Conservation (phyloP, 2,113 vertebrate species). For the Platysternon megacephalum region DNA sequence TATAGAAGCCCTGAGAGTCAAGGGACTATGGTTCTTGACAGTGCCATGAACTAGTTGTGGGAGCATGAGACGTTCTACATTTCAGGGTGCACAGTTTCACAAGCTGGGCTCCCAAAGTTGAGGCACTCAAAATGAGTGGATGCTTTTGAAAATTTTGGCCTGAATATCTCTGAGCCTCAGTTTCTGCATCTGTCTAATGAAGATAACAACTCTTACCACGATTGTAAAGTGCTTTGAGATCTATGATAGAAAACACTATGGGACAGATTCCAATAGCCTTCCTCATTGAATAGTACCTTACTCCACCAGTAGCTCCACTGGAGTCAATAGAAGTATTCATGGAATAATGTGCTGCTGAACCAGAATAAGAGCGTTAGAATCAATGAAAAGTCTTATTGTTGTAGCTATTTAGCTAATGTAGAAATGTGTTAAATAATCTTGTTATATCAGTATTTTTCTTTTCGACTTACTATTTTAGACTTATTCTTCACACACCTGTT, state of each 20-base stretch:
- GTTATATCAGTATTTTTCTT: not conserved
- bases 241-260: not conserved
- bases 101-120: not conserved
- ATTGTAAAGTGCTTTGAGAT: not conserved
- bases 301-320: not conserved
- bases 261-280: not conserved
- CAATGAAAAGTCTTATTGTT: not conserved
- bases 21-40: not conserved
- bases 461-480: not conserved
- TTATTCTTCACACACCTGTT: not conserved
- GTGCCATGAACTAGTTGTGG: not conserved
- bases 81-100: not conserved
- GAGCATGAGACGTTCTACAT: too few relatives aligned
- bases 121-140: not conserved
- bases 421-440: not conserved
- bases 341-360: not conserved
- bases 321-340: not conserved
- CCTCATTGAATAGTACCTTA: not conserved
- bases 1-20: not conserved
- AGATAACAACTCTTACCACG: not conserved
- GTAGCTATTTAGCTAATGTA: not conserved
- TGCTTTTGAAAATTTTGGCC: not conserved
- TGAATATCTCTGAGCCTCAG: not conserved
- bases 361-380: not conserved
- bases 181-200: not conserved